phyloP scores from a whole-genome alignment of 2,113 vertebrate genomes.

The Pedionomus torquatus region DNA sequence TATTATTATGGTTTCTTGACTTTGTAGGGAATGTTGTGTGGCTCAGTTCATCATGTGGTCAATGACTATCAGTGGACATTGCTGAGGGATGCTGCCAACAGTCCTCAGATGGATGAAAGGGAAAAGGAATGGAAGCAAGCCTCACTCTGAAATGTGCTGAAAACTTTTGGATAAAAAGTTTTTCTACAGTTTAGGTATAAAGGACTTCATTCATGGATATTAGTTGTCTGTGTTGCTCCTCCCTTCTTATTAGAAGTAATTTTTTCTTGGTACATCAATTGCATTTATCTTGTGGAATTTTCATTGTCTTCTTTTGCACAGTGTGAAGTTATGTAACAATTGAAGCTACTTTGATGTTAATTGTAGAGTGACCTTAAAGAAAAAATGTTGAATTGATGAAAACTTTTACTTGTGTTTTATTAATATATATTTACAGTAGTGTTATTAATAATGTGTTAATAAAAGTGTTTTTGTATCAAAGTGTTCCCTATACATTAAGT shows the following conservation, averaged over 20 bases:
- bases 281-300: not conserved
- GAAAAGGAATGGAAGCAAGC: not conserved
- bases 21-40: not conserved
- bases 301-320: not conserved
- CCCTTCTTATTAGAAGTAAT: not conserved
- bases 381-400: not conserved
- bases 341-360: not conserved
- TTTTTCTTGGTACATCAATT: not conserved
- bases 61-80: not conserved
- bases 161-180: not conserved
- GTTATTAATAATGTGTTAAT: not conserved
- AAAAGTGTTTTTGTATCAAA: not conserved
- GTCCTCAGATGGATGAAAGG: not conserved
- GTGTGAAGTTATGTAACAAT: not conserved
- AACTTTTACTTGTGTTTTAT: not conserved
- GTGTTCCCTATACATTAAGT: not conserved
- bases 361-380: not conserved
- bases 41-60: not conserved
- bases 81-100: not conserved
- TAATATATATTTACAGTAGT: not conserved
- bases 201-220: not conserved
- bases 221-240: not conserved
- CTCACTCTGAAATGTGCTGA: not conserved
- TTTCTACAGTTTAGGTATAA: not conserved
- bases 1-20: not conserved